These are phyloP conservation scores for Meiosimyza decipiens DNA, from an alignment of 2,888 invertebrate species.

Conservation along the genomic window DNA sequence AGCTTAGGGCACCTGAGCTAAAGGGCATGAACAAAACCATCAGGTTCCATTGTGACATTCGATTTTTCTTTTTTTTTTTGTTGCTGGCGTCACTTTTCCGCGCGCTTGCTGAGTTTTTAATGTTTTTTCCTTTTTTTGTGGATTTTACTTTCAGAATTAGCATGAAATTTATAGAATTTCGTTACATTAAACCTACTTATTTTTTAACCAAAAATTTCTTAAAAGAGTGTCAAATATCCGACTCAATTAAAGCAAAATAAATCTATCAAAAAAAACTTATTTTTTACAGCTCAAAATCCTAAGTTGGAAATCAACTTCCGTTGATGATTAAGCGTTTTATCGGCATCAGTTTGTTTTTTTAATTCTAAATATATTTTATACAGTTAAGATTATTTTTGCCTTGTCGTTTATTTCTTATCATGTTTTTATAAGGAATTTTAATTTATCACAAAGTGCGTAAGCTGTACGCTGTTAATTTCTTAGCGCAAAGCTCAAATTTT, in stretches of 20 bases:
- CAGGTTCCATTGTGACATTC: too few relatives aligned
- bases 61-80: neutral
- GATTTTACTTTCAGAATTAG: neutral
- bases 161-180: neutral
- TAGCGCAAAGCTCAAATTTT: too few relatives aligned
- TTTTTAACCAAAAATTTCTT: too few relatives aligned
- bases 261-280: too few relatives aligned
- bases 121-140: conserved; percentile 4
- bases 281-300: neutral
- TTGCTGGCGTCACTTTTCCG: conserved; percentile 59
- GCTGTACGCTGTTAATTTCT: neutral
- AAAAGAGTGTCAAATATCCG: too few relatives aligned
- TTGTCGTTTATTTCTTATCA: neutral
- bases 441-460: conserved; percentile 15
- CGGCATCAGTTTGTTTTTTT: conserved; percentile 5
- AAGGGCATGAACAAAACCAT: too few relatives aligned
- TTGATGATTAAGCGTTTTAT: conserved; percentile 1
- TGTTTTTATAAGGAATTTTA: conserved; percentile 8
- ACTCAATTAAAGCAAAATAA: too few relatives aligned
- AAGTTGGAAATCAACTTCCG: neutral
- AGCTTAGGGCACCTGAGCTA: conserved; percentile 11
- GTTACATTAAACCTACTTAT: neutral
- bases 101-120: conserved; percentile 50
- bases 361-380: neutral
- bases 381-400: neutral